Conservation (phyloP, 2,888 invertebrate genomes). For the Vanessa cardui region DNA sequence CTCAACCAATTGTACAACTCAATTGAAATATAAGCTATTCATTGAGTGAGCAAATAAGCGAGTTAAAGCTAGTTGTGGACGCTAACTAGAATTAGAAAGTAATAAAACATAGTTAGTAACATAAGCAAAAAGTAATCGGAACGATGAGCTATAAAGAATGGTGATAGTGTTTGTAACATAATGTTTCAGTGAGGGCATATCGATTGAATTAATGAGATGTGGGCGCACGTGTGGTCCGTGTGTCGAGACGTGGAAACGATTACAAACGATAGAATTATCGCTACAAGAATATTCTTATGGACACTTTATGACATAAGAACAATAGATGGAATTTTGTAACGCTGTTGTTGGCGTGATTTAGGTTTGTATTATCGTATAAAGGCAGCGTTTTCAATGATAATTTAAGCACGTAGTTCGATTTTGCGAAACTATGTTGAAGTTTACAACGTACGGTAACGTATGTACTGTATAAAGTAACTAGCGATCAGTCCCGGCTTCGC, state of each 20-base stretch:
- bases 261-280: conserved; percentile 66
- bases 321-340: conserved; percentile 65
- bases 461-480: neutral
- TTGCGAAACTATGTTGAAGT: conserved; percentile 4
- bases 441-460: neutral
- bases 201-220: conserved; percentile 81
- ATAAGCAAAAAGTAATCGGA: conserved; percentile 25
- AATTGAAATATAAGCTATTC: too few relatives aligned
- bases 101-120: neutral
- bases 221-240: conserved; percentile 77
- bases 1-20: too few relatives aligned
- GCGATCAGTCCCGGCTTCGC: too few relatives aligned
- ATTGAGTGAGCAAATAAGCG: too few relatives aligned
- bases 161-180: conserved; percentile 65
- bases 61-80: too few relatives aligned
- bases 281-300: conserved; percentile 61
- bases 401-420: conserved; percentile 37
- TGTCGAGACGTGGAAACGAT: conserved; percentile 61
- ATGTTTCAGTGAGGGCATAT: conserved; percentile 75
- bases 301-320: conserved; percentile 69
- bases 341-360: conserved; percentile 53
- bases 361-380: conserved; percentile 41
- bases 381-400: conserved; percentile 31
- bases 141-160: conserved; percentile 62
- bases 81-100: neutral